These are phyloP conservation scores for Carpatolechia fugitivella DNA, from an alignment of 2,888 invertebrate genomes.

Conservation along the genomic window DNA sequence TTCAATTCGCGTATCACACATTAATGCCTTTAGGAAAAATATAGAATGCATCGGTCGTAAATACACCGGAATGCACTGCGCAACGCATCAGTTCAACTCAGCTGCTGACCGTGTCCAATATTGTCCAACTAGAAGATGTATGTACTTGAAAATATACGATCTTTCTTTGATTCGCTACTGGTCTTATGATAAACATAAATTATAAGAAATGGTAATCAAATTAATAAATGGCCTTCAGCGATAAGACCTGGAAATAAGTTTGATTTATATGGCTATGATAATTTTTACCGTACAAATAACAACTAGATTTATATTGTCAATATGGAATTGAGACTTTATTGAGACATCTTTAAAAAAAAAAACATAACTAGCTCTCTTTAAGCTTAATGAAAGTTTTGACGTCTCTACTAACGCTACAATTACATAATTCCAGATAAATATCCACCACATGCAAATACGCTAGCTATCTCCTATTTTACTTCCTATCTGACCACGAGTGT, in stretches of 20 bases:
- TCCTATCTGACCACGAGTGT: slow-evolving; percentile 18
- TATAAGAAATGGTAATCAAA: background rate
- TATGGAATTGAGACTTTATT: too few species aligned
- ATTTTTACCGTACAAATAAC: too few species aligned
- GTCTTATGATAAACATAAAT: background rate
- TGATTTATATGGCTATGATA: too few species aligned
- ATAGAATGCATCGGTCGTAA: slow-evolving; percentile 56
- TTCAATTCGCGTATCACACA: slow-evolving; percentile 64
- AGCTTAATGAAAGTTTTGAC: too few species aligned
- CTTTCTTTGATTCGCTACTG: background rate
- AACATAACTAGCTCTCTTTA: too few species aligned
- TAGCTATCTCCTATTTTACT: background rate
- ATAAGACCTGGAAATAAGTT: too few species aligned
- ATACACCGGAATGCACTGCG: slow-evolving; percentile 42
- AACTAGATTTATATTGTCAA: too few species aligned
- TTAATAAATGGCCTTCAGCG: too few species aligned
- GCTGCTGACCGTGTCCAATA: background rate
- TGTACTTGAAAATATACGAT: background rate
- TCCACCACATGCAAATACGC: too few species aligned
- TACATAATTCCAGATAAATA: too few species aligned
- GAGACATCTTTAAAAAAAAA: too few species aligned
- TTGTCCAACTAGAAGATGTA: background rate
- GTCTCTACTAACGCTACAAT: too few species aligned
- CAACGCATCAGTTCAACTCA: slow-evolving; percentile 36
- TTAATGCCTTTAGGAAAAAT: slow-evolving; percentile 64